Evolutionary conservation across 2,113 vertebrate genomes (phyloP).

Genomic region (Procavia capensis): DNA sequence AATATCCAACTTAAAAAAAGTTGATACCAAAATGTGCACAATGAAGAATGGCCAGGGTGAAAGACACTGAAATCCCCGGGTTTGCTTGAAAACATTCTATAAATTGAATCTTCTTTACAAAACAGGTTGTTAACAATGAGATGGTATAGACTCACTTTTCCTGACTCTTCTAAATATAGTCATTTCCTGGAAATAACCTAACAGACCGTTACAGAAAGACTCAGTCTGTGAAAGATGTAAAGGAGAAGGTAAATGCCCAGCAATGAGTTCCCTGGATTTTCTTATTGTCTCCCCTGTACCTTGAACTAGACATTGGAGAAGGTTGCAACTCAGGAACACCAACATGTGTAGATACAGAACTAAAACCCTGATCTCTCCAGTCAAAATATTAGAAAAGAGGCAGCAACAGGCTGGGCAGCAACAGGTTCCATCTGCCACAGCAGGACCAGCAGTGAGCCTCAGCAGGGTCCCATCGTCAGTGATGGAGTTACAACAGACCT

Average conservation of each 20-base stretch:
- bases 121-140: not conserved
- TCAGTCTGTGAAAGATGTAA: not conserved
- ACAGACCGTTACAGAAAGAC: not conserved
- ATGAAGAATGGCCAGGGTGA: not conserved
- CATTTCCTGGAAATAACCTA: not conserved
- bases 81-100: fast-evolving
- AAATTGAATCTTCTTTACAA: not conserved
- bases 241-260: not conserved
- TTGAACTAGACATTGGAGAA: not conserved
- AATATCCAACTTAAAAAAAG: not conserved
- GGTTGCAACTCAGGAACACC: not conserved
- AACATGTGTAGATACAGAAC: not conserved
- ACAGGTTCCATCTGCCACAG: fast-evolving
- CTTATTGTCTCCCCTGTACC: not conserved
- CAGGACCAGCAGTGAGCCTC: not conserved
- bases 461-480: fast-evolving
- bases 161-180: not conserved
- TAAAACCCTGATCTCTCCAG: not conserved
- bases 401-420: not conserved
- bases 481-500: not conserved
- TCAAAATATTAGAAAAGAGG: not conserved
- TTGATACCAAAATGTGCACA: not conserved
- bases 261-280: not conserved
- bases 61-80: not conserved
- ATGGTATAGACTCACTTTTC: not conserved